Conservation (phyloP, 1,140 invertebrate genomes). For the Pygmarrhopalites habei region DNA sequence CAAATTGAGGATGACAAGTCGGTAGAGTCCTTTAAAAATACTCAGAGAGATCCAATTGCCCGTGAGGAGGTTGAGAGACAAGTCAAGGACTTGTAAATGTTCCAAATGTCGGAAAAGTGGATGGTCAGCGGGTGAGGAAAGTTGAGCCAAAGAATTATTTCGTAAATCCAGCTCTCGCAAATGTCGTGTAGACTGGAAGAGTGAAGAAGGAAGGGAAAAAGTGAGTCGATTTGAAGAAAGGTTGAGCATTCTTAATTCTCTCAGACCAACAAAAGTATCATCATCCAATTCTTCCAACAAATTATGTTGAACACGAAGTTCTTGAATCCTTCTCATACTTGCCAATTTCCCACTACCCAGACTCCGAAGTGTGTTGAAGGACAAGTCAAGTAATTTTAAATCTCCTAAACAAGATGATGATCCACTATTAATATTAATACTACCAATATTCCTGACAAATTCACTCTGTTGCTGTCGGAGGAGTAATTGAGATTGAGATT, state of each 20-base stretch:
- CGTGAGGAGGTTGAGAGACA: constrained; percentile 66
- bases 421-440: constrained; percentile 30
- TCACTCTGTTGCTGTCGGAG: constrained; percentile 22
- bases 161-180: constrained; percentile 64
- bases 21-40: constrained; percentile 63
- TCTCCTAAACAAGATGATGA: constrained; percentile 44
- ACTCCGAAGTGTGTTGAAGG: constrained; percentile 61
- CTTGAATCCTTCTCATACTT: constrained; percentile 56
- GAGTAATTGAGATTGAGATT: constrained; percentile 17
- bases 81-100: constrained; percentile 66
- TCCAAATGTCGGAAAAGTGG: constrained; percentile 66
- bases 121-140: too few species aligned
- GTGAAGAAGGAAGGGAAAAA: constrained; percentile 62
- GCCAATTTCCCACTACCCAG: constrained; percentile 50
- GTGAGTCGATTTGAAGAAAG: constrained; percentile 67
- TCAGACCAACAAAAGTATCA: constrained; percentile 60
- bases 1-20: constrained; percentile 66
- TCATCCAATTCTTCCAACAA: constrained; percentile 62
- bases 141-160: constrained; percentile 68
- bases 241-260: constrained; percentile 60
- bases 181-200: constrained; percentile 55
- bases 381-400: constrained; percentile 64
- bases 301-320: constrained; percentile 64
- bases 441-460: constrained; percentile 41
- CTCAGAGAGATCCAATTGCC: constrained; percentile 70